Evolutionary conservation across 1,140 invertebrate genomes (phyloP), one percentile per base, ranked within the genome.

Genomic region (Cotesia glomerata): DNA sequence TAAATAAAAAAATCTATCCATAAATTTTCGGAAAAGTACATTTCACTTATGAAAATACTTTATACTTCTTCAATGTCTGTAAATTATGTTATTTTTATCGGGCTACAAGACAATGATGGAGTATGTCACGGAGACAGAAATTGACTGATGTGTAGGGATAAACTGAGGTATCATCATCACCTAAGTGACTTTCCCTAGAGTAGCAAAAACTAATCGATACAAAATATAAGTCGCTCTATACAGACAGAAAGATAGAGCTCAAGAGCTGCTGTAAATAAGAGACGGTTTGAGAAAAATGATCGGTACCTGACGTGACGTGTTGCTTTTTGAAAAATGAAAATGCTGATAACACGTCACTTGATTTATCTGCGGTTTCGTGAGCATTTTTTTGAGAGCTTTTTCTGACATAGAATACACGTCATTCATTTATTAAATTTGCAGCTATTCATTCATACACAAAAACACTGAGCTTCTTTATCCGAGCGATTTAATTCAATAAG

Each of bases 201-300:
- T 26, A 54, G 3, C 54, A 69, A 58, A 61, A 35, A 69, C 59
- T 75, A 75, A 75, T 75, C 74, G 74, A 75, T 75, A 73, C 59
- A 72, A 71, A 65, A 63, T 58, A 49, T 52, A 26, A 35, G 52
- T n/a, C 9, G 58, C 13, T 49, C 13, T 49, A 69, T 5, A n/a
- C 13, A 51, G 32, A 26, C 11, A 63, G 39, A 9, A 11, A 45
- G 39, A 45, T 45, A 45, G 39, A 45, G 7, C 39, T 45, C 4
- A 26, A 26, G 5, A 45, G 39, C 39, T 45, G 39, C 8, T 45
- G 39, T 56, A 39, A 72, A 26, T 54, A 51, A 67, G 52, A 65
- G 54, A 54, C 45, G 18, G 52, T 61, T 51, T 13, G 51, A 66
- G 54, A 72, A 67, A 72, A 72, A 58, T 66, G 54, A 56, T 54